A percentile compares a stretch with the other conserved stretches of the same genome.
Evolutionary conservation across 2,797 vertebrate species (phyloP).

Genomic region (Nasua narica): DNA sequence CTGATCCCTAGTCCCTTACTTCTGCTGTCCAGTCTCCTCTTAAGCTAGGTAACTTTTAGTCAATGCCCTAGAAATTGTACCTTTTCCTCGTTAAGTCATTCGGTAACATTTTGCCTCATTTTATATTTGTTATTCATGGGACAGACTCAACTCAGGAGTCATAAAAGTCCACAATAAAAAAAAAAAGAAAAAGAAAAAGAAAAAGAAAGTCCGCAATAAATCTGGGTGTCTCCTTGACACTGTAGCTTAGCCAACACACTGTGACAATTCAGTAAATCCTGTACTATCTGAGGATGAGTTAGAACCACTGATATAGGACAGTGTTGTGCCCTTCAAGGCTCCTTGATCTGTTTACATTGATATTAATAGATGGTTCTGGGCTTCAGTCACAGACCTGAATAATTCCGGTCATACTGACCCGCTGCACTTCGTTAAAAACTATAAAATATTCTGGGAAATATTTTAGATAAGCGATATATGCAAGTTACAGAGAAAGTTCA

Average conservation of each 20-base stretch:
- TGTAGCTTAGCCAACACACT: background rate
- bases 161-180: background rate
- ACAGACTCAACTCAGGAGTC: background rate
- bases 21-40: background rate
- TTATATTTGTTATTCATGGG: background rate
- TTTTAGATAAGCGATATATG: background rate
- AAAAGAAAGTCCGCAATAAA: constrained; percentile 14
- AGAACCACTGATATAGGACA: constrained; percentile 39
- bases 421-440: constrained; percentile 14
- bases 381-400: constrained; percentile 56
- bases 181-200: too few species aligned
- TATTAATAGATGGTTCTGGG: constrained; percentile 70
- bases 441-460: constrained; percentile 50
- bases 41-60: background rate
- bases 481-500: background rate
- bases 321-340: constrained; percentile 40
- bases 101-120: background rate
- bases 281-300: constrained; percentile 32
- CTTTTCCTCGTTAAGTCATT: background rate
- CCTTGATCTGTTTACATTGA: constrained; percentile 68
- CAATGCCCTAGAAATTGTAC: background rate
- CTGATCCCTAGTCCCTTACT: background rate
- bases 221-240: background rate
- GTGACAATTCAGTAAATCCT: background rate
- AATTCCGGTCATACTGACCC: constrained; percentile 54